A percentile compares a stretch with the other conserved stretches of the same genome.
Conservation (phyloP, 2,113 vertebrate genomes). For the Murina feae region DNA sequence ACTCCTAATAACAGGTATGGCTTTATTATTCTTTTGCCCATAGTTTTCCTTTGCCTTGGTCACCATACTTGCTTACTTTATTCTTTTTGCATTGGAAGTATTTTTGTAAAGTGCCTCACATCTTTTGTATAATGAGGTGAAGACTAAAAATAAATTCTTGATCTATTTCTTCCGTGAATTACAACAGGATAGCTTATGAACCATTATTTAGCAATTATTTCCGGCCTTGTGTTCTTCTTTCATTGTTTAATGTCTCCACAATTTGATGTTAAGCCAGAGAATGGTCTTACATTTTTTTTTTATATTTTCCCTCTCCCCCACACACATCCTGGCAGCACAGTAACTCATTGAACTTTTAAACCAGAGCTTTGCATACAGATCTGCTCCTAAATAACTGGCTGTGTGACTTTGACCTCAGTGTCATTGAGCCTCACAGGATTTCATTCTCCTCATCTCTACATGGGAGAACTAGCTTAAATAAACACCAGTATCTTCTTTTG, state of each 20-base stretch:
- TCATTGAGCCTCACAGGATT: background rate
- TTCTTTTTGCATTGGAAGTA: background rate
- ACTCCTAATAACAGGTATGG: background rate
- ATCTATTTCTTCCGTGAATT: background rate
- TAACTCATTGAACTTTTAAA: background rate
- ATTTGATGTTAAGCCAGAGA: background rate
- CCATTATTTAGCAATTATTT: slow-evolving; percentile 7
- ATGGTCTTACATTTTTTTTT: background rate
- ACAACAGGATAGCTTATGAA: background rate
- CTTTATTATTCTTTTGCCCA: background rate
- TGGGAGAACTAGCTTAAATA: background rate
- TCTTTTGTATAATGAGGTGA: background rate
- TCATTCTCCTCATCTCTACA: background rate
- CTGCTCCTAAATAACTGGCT: background rate
- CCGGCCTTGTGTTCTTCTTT: background rate
- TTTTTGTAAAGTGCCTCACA: background rate
- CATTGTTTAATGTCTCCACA: background rate
- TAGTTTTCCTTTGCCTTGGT: background rate
- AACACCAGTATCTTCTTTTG: background rate
- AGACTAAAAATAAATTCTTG: slow-evolving; percentile 40
- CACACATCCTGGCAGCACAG: background rate
- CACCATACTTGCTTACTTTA: background rate
- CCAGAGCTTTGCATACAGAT: background rate
- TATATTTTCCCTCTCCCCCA: background rate
- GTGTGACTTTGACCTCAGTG: background rate